phyloP scores from a whole-genome alignment of 1,140 invertebrate species.

The Bombus consobrinus region DNA sequence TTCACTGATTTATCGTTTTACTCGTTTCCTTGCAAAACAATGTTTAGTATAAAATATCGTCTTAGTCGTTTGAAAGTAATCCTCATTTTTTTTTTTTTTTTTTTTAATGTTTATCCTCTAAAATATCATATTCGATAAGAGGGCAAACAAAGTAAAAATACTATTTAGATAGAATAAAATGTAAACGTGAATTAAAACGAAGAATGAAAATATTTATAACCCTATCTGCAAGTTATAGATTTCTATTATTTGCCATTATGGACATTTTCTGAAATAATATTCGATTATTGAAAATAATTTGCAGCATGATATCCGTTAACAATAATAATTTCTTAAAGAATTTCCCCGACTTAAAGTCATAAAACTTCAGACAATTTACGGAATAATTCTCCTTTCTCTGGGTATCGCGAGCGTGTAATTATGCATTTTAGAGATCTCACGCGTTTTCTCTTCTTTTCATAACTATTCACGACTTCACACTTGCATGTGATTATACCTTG shows the following conservation, averaged over 20 bases:
- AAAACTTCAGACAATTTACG: conserved; percentile 58
- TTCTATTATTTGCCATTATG: not conserved
- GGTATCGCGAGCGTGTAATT: conserved; percentile 56
- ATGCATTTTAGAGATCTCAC: conserved; percentile 64
- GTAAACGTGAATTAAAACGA: not conserved
- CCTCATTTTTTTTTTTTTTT: too few species aligned
- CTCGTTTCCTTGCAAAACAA: not conserved
- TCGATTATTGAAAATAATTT: not conserved
- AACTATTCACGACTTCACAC: conserved; percentile 29
- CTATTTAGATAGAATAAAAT: not conserved
- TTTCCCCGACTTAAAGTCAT: conserved; percentile 13
- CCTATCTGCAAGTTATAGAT: not conserved
- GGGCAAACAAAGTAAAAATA: not conserved
- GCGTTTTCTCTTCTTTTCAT: conserved; percentile 66
- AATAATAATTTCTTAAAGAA: conserved; percentile 6
- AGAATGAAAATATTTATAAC: not conserved
- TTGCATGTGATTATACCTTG: conserved; percentile 8
- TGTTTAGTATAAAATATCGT: not conserved
- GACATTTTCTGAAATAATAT: not conserved
- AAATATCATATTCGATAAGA: not conserved
- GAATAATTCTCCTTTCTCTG: conserved; percentile 22
- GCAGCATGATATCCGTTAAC: not conserved
- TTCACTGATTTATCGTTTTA: not conserved
- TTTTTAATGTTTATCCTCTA: not conserved
- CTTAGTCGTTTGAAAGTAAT: not conserved